Base-by-base conservation (phyloP, 2,797 vertebrate species). In the Anolis apletophallus region DNA sequence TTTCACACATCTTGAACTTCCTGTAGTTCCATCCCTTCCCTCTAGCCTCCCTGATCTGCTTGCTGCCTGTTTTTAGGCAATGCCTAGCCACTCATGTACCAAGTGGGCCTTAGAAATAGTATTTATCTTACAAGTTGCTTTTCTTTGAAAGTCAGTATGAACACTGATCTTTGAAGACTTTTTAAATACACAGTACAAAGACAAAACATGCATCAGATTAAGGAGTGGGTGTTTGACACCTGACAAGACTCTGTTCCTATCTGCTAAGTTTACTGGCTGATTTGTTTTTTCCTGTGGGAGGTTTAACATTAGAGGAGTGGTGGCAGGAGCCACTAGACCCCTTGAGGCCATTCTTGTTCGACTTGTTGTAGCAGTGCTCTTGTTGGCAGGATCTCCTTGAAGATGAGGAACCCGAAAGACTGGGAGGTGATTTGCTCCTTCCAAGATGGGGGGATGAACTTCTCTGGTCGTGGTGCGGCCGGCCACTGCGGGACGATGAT, bases 261-360 rank as follows among this genome's bases (percentile, higher is more conserved):
- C 99, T 99, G 97, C 98, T 98, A 95, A 99, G 97, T 95, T 99
- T 99, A 96, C 95, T 97, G 93, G 97, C 97, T 93, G 98, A 98
- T 96, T 98, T 99, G 91, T 96, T 97, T 95, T 98, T 99, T 79
- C 97, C 97, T 93, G 94, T 95, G 80, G 97, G 97, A 69, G 97
- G 96, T 96, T 98, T 98, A 91, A 97, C 94, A 89, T 97, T 96
- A 81, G 96, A 91, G 0, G 97, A 95, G 90, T 98, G 97, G 61
- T 97, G 96, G 89, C 95, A 96, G 86, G 96, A 95, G 90, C 93
- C 94, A 91, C 96, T 85, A 61, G 96, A 95, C 90, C 97, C 96
- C 92, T 97, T 97, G 59, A 94, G 94, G 87, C 95, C 80, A 80
- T 96, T 97, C 92, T 96, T 97, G 93, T 96, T 97, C 92, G 98